phyloP scores from a whole-genome alignment of 2,113 vertebrate species.

The Verasper variegatus region DNA sequence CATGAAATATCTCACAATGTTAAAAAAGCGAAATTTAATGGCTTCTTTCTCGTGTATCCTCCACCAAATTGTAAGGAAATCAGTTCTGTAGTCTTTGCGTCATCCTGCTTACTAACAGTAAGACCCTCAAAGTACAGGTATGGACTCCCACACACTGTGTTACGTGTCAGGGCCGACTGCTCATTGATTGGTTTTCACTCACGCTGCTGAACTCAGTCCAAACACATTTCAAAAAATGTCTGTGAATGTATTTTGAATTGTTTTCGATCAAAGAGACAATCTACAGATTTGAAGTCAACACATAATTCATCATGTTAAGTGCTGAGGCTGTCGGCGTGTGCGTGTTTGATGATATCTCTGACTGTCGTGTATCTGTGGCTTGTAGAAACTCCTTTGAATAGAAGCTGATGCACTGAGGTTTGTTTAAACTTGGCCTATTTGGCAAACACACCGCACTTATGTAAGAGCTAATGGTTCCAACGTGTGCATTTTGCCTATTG shows the following conservation, averaged over 20 bases:
- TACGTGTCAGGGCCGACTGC: neutral
- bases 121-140: too few relatives aligned
- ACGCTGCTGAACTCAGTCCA: neutral
- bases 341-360: constrained; percentile 18
- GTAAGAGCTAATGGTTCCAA: constrained; percentile 63
- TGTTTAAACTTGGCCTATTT: constrained; percentile 54
- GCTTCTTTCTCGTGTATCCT: too few relatives aligned
- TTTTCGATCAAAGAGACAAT: constrained; percentile 27
- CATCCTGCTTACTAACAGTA: too few relatives aligned
- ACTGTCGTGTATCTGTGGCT: neutral
- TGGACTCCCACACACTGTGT: neutral
- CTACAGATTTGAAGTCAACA: constrained; percentile 13
- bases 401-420: constrained; percentile 17
- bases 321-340: neutral
- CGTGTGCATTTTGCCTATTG: constrained; percentile 42
- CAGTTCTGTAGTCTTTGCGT: too few relatives aligned
- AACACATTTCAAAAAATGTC: neutral
- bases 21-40: too few relatives aligned
- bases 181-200: constrained; percentile 5
- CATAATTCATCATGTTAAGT: constrained; percentile 15
- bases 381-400: constrained; percentile 3
- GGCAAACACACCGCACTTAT: constrained; percentile 47
- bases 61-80: too few relatives aligned
- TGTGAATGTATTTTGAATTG: constrained; percentile 2
- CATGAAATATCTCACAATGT: too few relatives aligned